Percentiles rank a stretch among this genome's conserved stretches.
phyloP scores from a whole-genome alignment of 2,888 invertebrate genomes.

The Alloplasta piceator region DNA sequence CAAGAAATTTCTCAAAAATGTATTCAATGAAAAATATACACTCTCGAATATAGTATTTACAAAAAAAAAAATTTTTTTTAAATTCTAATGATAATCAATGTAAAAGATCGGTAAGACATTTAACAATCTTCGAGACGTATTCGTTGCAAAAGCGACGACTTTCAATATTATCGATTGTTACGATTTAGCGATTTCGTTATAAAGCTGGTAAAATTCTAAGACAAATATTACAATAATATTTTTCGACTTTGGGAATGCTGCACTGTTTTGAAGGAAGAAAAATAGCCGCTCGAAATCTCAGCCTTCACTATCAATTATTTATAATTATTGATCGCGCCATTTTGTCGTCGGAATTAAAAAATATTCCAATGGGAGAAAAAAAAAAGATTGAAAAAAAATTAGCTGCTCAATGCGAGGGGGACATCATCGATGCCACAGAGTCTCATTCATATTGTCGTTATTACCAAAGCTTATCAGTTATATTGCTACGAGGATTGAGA shows the following conservation, averaged over 20 bases:
- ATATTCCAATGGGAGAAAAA: background rate
- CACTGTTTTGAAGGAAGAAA: no score
- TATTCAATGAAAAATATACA: constrained; percentile 75
- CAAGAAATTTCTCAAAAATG: constrained; percentile 63
- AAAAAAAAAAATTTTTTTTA: constrained; percentile 47
- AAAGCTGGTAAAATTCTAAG: no score
- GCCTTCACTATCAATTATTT: no score
- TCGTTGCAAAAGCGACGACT: constrained; percentile 28
- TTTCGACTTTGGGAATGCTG: no score
- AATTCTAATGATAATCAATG: no score
- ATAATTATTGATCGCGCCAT: no score
- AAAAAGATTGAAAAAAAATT: background rate
- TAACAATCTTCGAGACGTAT: constrained; percentile 35
- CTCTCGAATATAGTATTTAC: constrained; percentile 71
- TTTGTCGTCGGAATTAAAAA: no score
- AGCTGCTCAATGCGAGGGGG: constrained; percentile 1
- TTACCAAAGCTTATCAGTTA: constrained; percentile 38
- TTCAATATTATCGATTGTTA: constrained; percentile 42
- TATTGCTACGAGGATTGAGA: constrained; percentile 59
- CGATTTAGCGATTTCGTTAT: background rate
- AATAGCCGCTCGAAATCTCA: no score
- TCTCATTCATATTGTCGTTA: constrained; percentile 30
- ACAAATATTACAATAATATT: no score
- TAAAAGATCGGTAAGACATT: no score
- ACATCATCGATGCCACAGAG: constrained; percentile 19